These are phyloP conservation scores for Drosophila longiperda DNA, from an alignment of 2,888 invertebrate genomes.

Conservation along the genomic window DNA sequence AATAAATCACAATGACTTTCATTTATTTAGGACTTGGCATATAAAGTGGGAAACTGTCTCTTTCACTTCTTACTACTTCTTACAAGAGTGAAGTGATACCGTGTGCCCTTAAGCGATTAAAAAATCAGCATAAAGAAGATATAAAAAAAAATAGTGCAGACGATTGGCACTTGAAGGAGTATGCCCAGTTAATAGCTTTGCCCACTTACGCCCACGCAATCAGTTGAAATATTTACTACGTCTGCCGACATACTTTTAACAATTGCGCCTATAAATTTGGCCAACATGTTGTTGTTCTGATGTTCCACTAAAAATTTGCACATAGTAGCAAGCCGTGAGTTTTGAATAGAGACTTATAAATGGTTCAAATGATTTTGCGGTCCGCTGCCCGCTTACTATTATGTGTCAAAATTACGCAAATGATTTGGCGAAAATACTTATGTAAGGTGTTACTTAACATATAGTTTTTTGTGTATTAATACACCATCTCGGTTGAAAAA, in stretches of 20 bases:
- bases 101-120: slow-evolving; percentile 50
- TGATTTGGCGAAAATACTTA: slow-evolving; percentile 43
- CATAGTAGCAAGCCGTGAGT: neutral
- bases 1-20: slow-evolving; percentile 38
- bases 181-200: slow-evolving; percentile 74
- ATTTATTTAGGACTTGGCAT: slow-evolving; percentile 13
- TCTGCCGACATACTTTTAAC: slow-evolving; percentile 40
- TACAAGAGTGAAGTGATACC: slow-evolving; percentile 13
- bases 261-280: slow-evolving; percentile 46
- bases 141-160: slow-evolving; percentile 22
- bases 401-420: slow-evolving; percentile 39
- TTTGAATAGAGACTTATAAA: slow-evolving; percentile 4
- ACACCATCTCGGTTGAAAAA: neutral
- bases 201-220: slow-evolving; percentile 73
- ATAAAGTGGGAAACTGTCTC: slow-evolving; percentile 33
- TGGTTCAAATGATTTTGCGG: slow-evolving; percentile 36
- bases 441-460: slow-evolving; percentile 16
- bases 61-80: slow-evolving; percentile 68
- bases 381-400: slow-evolving; percentile 30
- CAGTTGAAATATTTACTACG: slow-evolving; percentile 51
- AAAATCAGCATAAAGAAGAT: slow-evolving; percentile 27
- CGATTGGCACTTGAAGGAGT: slow-evolving; percentile 45
- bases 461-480: neutral
- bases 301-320: slow-evolving; percentile 28
- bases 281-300: slow-evolving; percentile 45